Percentiles rank a stretch among this genome's conserved stretches.
Conservation (phyloP, 2,113 vertebrate species). For the Petrocephalus zakoni region DNA sequence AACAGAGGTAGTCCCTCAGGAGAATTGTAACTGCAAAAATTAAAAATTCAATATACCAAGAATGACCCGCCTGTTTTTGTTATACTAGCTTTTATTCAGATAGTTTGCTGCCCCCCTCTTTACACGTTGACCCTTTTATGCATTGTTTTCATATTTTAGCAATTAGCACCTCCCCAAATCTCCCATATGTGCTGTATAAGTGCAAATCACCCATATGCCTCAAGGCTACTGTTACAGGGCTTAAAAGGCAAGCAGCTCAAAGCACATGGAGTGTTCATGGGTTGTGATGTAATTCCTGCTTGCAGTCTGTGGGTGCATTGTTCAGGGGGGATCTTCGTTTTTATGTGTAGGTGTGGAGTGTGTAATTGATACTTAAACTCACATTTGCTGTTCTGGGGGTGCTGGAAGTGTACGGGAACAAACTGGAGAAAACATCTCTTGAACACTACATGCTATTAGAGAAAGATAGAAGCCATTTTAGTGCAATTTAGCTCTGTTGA, state of each 20-base stretch:
- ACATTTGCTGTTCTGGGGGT: background rate
- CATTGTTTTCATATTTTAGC: background rate
- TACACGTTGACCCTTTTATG: background rate
- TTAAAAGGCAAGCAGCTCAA: background rate
- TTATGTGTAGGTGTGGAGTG: constrained; percentile 2
- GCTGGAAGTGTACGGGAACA: background rate
- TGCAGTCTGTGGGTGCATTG: background rate
- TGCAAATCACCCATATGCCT: background rate
- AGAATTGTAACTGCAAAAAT: background rate
- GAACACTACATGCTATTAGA: background rate
- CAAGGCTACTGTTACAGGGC: background rate
- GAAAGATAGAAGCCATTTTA: background rate
- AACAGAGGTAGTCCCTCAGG: background rate
- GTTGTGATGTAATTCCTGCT: background rate
- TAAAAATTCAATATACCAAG: background rate
- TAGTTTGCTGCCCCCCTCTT: background rate
- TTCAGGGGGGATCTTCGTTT: background rate
- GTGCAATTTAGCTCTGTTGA: background rate
- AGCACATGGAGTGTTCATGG: background rate
- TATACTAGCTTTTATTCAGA: background rate
- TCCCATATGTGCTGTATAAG: no score
- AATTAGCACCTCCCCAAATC: background rate
- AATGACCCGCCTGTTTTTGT: background rate
- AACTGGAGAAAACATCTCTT: background rate
- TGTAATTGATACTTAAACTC: constrained; percentile 6